Percentiles rank a stretch among this genome's conserved stretches.
phyloP scores from a whole-genome alignment of 2,113 vertebrate genomes.

The Struthidea cinerea region DNA sequence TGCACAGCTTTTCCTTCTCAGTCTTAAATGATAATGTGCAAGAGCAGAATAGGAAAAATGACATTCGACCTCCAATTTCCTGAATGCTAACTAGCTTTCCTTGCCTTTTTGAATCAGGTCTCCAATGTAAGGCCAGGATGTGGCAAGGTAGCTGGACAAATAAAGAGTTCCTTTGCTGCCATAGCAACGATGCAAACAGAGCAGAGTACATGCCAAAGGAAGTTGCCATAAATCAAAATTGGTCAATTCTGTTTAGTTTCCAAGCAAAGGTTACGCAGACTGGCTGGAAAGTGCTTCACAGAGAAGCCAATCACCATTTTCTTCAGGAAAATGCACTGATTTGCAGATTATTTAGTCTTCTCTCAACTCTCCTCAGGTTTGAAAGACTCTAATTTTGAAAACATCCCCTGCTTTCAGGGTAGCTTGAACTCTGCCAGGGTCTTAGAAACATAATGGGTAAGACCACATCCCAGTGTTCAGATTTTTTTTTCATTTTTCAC shows the following conservation, averaged over 20 bases:
- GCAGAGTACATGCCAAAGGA: conserved; percentile 67
- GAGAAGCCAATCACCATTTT: conserved; percentile 41
- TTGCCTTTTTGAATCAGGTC: conserved; percentile 72
- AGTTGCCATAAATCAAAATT: conserved; percentile 79
- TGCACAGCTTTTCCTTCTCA: background rate
- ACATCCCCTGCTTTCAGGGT: background rate
- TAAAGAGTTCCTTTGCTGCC: conserved; percentile 82
- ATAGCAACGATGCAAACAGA: conserved; percentile 81
- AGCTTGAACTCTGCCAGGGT: background rate
- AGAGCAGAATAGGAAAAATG: background rate
- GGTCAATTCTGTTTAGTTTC: conserved; percentile 85
- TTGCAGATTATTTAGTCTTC: background rate
- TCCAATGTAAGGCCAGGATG: conserved; percentile 74
- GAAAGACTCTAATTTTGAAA: background rate
- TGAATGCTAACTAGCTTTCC: background rate
- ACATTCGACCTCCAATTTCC: background rate
- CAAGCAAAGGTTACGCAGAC: conserved; percentile 61
- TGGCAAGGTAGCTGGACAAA: conserved; percentile 68
- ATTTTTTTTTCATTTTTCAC: background rate
- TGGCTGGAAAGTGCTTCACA: conserved; percentile 75
- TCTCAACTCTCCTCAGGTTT: background rate
- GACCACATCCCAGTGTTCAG: background rate
- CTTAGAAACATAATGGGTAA: background rate
- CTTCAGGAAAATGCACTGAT: background rate
- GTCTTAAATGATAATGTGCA: background rate